phyloP scores from a whole-genome alignment of 2,888 invertebrate species.

The Graphium colonna region DNA sequence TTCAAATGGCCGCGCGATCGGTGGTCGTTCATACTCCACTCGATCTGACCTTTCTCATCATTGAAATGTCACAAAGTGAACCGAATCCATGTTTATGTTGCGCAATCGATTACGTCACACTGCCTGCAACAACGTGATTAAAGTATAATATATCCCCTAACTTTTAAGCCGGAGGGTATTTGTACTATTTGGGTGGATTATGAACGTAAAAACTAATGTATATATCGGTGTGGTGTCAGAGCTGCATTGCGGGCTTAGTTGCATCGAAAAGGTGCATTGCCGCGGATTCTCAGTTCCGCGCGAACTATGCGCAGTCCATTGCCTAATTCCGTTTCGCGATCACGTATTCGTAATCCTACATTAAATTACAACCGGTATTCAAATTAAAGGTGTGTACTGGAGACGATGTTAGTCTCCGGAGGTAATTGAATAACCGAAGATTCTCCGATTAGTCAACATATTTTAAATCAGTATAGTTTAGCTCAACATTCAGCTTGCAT shows the following conservation, averaged over 20 bases:
- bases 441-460: no score
- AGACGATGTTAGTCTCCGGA: no score
- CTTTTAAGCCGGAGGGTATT: conserved; percentile 5
- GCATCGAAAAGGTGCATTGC: conserved; percentile 62
- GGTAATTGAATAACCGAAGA: no score
- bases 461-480: no score
- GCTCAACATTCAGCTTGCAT: no score
- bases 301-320: conserved; percentile 35
- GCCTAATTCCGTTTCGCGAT: conserved; percentile 14
- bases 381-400: no score
- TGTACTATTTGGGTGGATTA: conserved; percentile 33
- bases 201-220: conserved; percentile 32
- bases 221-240: conserved; percentile 55
- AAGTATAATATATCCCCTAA: conserved; percentile 12
- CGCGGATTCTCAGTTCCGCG: conserved; percentile 40
- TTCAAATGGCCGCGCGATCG: conserved; percentile 13
- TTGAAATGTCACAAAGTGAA: conserved; percentile 46
- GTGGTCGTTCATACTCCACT: conserved; percentile 21
- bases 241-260: conserved; percentile 64
- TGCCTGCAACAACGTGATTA: conserved; percentile 18
- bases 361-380: conserved; percentile 12
- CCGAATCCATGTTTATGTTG: conserved; percentile 44
- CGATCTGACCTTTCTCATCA: conserved; percentile 44
- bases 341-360: conserved; percentile 4
- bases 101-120: conserved; percentile 37